Conservation (phyloP, 2,113 vertebrate species). For the Hypomesus transpacificus region DNA sequence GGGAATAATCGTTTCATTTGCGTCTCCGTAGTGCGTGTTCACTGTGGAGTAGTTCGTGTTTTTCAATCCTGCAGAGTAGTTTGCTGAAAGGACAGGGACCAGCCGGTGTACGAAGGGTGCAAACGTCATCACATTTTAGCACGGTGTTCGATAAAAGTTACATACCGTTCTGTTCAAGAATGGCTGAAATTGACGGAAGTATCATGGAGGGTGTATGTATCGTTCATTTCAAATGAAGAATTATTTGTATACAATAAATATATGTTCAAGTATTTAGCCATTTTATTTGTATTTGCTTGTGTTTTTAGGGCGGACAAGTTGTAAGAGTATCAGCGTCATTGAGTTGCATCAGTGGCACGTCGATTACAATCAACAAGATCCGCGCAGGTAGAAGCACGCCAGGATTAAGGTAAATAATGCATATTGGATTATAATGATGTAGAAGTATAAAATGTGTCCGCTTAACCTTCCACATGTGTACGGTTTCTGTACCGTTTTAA, state of each 20-base stretch:
- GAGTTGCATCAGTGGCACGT: slow-evolving; percentile 82
- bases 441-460: no score
- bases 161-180: slow-evolving; percentile 42
- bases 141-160: not conserved
- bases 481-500: no score
- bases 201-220: slow-evolving; percentile 92
- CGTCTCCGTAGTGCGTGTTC: no score
- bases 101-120: no score
- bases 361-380: slow-evolving; percentile 83
- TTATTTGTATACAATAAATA: not conserved
- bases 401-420: slow-evolving; percentile 79
- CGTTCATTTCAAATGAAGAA: not conserved
- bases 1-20: no score
- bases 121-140: no score
- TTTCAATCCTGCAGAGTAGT: no score
- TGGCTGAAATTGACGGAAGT: slow-evolving; percentile 88
- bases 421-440: no score
- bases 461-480: no score
- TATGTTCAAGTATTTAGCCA: not conserved
- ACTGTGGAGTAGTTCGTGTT: no score
- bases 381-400: slow-evolving; percentile 91
- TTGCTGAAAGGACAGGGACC: no score
- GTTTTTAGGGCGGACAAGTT: slow-evolving; percentile 89
- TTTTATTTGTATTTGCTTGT: slow-evolving; percentile 1
- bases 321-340: slow-evolving; percentile 84